Percentiles rank a stretch among this genome's conserved stretches.
Conservation (phyloP, 2,113 vertebrate genomes). For the Columba livia region DNA sequence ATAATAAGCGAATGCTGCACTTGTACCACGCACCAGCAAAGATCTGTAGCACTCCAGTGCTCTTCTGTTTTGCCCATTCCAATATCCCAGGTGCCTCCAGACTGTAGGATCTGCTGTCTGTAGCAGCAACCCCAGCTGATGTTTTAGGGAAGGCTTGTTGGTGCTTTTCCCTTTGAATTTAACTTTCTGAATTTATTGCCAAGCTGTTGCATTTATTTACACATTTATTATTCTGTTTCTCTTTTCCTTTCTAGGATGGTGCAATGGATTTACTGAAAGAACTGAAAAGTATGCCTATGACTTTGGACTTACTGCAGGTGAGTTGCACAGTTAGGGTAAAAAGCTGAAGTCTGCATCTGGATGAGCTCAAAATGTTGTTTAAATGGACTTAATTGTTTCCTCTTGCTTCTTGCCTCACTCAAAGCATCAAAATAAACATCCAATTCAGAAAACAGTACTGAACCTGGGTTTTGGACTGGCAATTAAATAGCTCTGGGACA, state of each 20-base stretch:
- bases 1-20: background rate
- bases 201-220: background rate
- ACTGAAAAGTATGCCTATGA: constrained; percentile 89
- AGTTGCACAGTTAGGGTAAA: background rate
- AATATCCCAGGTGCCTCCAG: background rate
- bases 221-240: background rate
- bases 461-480: background rate
- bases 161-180: background rate
- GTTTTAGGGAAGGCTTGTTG: background rate
- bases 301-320: constrained; percentile 93
- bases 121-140: background rate
- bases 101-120: background rate
- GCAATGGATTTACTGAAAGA: constrained; percentile 91
- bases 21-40: background rate
- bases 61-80: background rate
- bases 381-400: background rate
- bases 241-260: constrained; percentile 81
- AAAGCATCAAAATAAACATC: background rate
- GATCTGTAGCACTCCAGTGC: background rate
- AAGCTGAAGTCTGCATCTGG: background rate
- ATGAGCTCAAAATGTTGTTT: background rate
- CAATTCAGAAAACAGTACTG: background rate
- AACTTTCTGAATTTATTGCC: background rate
- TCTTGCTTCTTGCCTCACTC: background rate
- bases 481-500: background rate